Evolutionary conservation across 2,888 invertebrate species (phyloP), one percentile per base, ranked within the genome.

Genomic region (Acrobasis repandana): DNA sequence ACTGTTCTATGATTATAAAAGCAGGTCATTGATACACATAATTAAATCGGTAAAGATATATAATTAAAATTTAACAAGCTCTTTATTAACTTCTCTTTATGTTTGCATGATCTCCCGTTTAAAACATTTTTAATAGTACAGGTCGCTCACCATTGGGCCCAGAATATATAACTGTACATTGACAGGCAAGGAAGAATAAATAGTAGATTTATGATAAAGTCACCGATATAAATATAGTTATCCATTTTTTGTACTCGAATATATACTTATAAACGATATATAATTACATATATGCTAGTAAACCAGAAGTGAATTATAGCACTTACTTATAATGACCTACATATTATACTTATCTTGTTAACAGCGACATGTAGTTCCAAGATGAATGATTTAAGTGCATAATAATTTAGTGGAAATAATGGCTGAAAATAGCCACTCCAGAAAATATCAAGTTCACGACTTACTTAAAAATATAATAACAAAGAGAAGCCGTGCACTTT

Each of bases 381-480:
- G 43, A 43, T 4, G 14, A 43, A 43, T 4, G 14, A 43, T n/a
- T 43, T 43, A 43, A 43, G 43, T 43, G 43, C 43, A 43, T 14
- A n/a, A 43, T 43, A n/a, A n/a, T 43, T 43, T n/a, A 43, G 14
- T 43, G 11, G 11, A n/a, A 43, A 38, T n/a, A 43, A 43, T 43
- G 43, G 43, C 43, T n/a, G 43, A 43, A 43, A 43, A 43, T 43
- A 10, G 43, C 3, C n/a, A 43, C 14, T 69, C 68, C 67, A 69
- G 73, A 78, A 70, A 72, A 74, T 63, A 61, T 48, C 58, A 60
- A 69, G 62, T 43, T n/a, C 43, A 43, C 43, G 14, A 43, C 43
- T 43, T 43, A 43, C n/a, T 43, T 43, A 43, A 14, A 28, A 43
- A 43, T 11, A 38, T 43, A 43, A 43, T 43, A 43, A 43, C 43